A percentile compares a stretch with the other conserved stretches of the same genome.
These are phyloP conservation scores for Drosophila tripunctata DNA, from an alignment of 2,888 invertebrate genomes.

Conservation along the genomic window DNA sequence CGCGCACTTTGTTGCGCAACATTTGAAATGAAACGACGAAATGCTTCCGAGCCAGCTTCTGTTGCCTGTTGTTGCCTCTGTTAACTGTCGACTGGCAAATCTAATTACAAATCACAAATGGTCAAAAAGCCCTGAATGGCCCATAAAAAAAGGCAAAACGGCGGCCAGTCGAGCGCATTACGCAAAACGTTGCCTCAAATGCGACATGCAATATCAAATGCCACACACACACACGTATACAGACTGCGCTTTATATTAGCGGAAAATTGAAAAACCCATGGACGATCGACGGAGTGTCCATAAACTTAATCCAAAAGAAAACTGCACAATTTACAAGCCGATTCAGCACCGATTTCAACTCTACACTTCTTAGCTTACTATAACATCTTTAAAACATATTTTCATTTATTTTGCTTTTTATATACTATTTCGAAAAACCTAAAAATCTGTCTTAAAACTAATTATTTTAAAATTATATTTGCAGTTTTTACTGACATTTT, in stretches of 20 bases:
- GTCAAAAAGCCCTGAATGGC: constrained; percentile 68
- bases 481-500: too few relatives aligned
- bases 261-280: constrained; percentile 67
- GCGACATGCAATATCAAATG: constrained; percentile 48
- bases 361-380: neutral
- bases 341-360: neutral
- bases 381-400: neutral
- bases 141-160: constrained; percentile 70
- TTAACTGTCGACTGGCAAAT: constrained; percentile 60
- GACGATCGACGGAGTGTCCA: constrained; percentile 46
- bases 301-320: constrained; percentile 18
- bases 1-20: constrained; percentile 74
- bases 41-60: constrained; percentile 37
- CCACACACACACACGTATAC: constrained; percentile 12
- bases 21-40: constrained; percentile 8
- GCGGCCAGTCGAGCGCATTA: constrained; percentile 67
- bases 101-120: constrained; percentile 77
- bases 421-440: too few relatives aligned
- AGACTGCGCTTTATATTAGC: constrained; percentile 42
- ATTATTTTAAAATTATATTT: too few relatives aligned
- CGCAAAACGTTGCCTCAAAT: constrained; percentile 67
- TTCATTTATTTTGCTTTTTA: too few relatives aligned
- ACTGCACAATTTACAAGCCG: neutral
- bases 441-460: too few relatives aligned
- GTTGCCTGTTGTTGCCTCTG: constrained; percentile 38